A percentile compares a stretch with the other conserved stretches of the same genome.
These are phyloP conservation scores for Limnephilus auricula DNA, from an alignment of 2,888 invertebrate genomes.

Conservation along the genomic window DNA sequence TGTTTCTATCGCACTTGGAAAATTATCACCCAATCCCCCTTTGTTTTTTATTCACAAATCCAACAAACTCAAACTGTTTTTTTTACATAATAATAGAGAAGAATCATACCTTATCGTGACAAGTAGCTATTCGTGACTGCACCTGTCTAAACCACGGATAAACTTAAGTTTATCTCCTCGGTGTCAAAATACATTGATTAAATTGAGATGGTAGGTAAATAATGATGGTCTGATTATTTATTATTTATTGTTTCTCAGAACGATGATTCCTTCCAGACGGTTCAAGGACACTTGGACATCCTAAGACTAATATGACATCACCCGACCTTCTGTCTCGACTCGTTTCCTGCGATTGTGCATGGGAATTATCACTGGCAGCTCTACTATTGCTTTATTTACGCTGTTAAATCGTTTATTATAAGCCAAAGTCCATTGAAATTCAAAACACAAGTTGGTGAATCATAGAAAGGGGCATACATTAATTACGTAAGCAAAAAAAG, in stretches of 20 bases:
- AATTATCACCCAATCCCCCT: not conserved
- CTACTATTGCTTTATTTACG: not conserved
- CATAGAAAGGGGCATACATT: too few relatives aligned
- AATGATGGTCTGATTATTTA: not conserved
- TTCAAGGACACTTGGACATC: constrained; percentile 33
- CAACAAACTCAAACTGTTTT: not conserved
- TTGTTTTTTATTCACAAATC: not conserved
- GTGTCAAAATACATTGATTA: not conserved
- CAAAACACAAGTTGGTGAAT: not conserved
- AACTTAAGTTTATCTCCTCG: not conserved
- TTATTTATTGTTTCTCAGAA: constrained; percentile 3
- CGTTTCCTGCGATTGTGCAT: constrained; percentile 51
- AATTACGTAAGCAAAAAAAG: too few relatives aligned
- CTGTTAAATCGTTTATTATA: constrained; percentile 22
- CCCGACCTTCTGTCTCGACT: constrained; percentile 41
- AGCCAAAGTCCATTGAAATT: not conserved
- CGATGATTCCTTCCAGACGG: constrained; percentile 26
- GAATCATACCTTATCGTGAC: not conserved
- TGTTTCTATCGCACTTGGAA: not conserved
- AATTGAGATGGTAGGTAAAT: not conserved
- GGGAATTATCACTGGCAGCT: constrained; percentile 19
- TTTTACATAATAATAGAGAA: not conserved
- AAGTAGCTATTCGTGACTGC: constrained; percentile 15
- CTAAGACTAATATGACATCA: constrained; percentile 39
- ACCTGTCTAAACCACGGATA: not conserved